Percentiles rank a stretch among this genome's conserved stretches.
Evolutionary conservation across 2,797 vertebrate species (phyloP).

Genomic region (Gambusia yucatana): DNA sequence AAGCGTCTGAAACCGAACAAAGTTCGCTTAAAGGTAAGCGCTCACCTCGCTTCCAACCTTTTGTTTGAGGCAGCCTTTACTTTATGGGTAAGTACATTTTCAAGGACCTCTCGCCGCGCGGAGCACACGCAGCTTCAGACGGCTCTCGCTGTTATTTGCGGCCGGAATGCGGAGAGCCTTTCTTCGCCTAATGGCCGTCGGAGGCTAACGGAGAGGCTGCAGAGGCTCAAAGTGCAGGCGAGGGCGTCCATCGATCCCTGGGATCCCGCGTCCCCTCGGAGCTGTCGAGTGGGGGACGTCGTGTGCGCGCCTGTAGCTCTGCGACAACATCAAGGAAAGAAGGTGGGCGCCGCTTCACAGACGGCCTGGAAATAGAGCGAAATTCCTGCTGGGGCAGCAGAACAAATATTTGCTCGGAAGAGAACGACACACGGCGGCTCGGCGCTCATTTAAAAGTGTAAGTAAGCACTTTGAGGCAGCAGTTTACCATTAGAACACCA

Average conservation of each 20-base stretch:
- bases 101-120: conserved; percentile 40
- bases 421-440: conserved; percentile 28
- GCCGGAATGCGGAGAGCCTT: conserved; percentile 23
- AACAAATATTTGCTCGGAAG: conserved; percentile 52
- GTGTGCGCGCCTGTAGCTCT: neutral
- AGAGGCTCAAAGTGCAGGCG: conserved; percentile 39
- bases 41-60: conserved; percentile 32
- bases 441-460: conserved; percentile 25
- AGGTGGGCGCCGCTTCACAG: conserved; percentile 18
- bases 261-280: conserved; percentile 48
- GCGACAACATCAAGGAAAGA: conserved; percentile 15
- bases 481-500: conserved; percentile 26
- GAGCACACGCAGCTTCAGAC: conserved; percentile 33
- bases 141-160: conserved; percentile 48
- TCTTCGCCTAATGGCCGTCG: conserved; percentile 16
- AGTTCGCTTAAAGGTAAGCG: conserved; percentile 29
- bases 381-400: conserved; percentile 33
- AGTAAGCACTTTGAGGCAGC: conserved; percentile 21
- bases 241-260: conserved; percentile 63
- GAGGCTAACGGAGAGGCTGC: conserved; percentile 38
- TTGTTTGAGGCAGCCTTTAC: conserved; percentile 38
- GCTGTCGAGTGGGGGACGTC: conserved; percentile 35
- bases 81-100: conserved; percentile 41
- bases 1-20: conserved; percentile 21
- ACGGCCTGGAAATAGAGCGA: conserved; percentile 45